These are phyloP conservation scores for Brachystomella parvula DNA, from an alignment of 1,140 invertebrate genomes.

Conservation along the genomic window DNA sequence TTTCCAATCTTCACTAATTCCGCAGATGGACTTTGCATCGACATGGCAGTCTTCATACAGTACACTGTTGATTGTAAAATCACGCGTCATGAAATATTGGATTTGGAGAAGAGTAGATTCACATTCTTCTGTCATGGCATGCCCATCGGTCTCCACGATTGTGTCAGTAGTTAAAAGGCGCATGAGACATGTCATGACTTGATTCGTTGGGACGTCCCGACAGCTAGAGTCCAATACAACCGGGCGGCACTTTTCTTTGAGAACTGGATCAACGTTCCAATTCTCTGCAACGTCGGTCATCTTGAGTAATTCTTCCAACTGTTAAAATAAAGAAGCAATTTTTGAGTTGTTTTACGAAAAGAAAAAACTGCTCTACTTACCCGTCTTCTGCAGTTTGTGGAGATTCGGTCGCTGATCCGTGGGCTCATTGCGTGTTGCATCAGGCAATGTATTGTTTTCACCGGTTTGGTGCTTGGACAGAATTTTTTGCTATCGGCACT, in stretches of 20 bases:
- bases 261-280: conserved; percentile 82
- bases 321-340: conserved; percentile 33
- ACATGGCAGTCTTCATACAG: conserved; percentile 78
- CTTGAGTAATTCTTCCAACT: conserved; percentile 68
- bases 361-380: conserved; percentile 48
- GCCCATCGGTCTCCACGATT: conserved; percentile 17
- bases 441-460: conserved; percentile 87
- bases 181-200: conserved; percentile 34
- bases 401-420: conserved; percentile 53
- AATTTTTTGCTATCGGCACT: conserved; percentile 70
- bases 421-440: conserved; percentile 74
- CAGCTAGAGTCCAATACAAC: conserved; percentile 56
- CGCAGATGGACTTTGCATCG: conserved; percentile 74
- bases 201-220: conserved; percentile 13
- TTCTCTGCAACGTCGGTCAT: conserved; percentile 76
- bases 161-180: conserved; percentile 26
- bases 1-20: conserved; percentile 66
- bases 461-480: conserved; percentile 57
- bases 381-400: conserved; percentile 58
- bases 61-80: conserved; percentile 85
- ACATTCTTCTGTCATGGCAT: conserved; percentile 73
- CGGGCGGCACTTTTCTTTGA: conserved; percentile 72
- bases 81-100: conserved; percentile 91
- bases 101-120: conserved; percentile 87
- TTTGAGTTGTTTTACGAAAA: conserved; percentile 9